Percentiles rank a stretch among this genome's conserved stretches.
Conservation (phyloP, 2,888 invertebrate species). For the Endotricha flammealis region DNA sequence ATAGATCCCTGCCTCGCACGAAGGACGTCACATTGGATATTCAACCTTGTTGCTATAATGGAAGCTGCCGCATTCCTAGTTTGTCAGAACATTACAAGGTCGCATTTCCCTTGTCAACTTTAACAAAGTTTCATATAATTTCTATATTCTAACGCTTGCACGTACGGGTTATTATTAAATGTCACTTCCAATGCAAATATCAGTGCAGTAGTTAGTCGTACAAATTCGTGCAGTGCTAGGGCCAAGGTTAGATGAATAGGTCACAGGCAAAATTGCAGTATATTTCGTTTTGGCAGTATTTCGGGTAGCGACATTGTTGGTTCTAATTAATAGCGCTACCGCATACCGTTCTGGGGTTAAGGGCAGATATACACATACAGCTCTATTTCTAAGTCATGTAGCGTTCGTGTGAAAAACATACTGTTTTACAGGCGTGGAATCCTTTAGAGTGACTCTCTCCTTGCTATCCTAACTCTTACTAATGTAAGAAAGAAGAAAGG, state of each 20-base stretch:
- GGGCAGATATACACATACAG: no score
- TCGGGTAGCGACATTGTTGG: not conserved
- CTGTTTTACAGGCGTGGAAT: no score
- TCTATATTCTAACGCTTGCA: no score
- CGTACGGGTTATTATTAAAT: not conserved
- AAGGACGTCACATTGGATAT: not conserved
- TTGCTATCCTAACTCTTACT: no score
- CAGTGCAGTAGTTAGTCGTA: not conserved
- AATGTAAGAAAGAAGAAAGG: no score
- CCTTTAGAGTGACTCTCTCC: no score
- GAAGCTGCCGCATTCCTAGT: slow-evolving; percentile 1
- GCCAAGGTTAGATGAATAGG: slow-evolving; percentile 3
- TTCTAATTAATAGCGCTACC: no score
- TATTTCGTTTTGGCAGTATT: not conserved
- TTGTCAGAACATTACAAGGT: slow-evolving; percentile 7
- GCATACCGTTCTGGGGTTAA: no score
- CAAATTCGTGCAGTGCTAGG: slow-evolving; percentile 2
- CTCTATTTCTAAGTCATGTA: no score
- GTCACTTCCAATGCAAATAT: not conserved
- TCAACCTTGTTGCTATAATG: slow-evolving; percentile 10
- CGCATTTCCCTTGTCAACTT: slow-evolving; percentile 7
- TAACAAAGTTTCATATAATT: not conserved
- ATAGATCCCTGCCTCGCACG: not conserved
- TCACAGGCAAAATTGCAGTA: not conserved
- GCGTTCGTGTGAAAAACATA: no score